Base-by-base conservation (phyloP, 2,888 invertebrate species). In the Cetonia aurata region DNA sequence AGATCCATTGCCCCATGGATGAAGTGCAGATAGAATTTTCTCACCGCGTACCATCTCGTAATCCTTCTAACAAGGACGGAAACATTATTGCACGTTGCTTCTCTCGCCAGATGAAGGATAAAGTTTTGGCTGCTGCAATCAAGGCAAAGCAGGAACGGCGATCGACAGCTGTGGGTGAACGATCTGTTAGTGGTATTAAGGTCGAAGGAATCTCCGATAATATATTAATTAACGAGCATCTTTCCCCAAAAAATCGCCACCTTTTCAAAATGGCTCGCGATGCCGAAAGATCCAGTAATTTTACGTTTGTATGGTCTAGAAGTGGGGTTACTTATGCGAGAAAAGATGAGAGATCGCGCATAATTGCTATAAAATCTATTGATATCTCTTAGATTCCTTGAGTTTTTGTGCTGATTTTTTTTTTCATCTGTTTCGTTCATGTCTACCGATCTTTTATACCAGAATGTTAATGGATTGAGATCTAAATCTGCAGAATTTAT, bases 151-250 rank as follows among this genome's bases (percentile, higher is more conserved):
- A 4, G 13, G n/a, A n/a, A 13, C 48, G 48, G 13, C 48, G 6
- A n/a, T 13, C 13, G 13, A 13, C 48, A 46, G n/a, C 48, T 15
- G n/a, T 15, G n/a, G 15, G 15, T 46, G 15, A 46, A n/a, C n/a
- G 13, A 46, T 46, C 48, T 15, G 48, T 46, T 46, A 4, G 48
- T 1, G 48, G 48, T 3, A 46, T 46, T 1, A 13, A 13, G 48
- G 48, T 46, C n/a, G 48, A n/a, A 3, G 48, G 48, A n/a, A 46
- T 46, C 48, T 46, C 48, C 48, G 48, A 46, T 46, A 46, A 15
- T 46, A 46, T 46, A 15, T 46, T 46, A 3, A 46, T 46, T 25
- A 46, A 46, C 6, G 48, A 46, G 48, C 48, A 46, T 46, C 15
- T 46, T n/a, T 46, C 48, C n/a, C 48, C 48, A 15, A 46, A 15